A percentile compares a stretch with the other conserved stretches of the same genome.
Conservation (phyloP, 2,113 vertebrate genomes). For the Tyrannus savana region DNA sequence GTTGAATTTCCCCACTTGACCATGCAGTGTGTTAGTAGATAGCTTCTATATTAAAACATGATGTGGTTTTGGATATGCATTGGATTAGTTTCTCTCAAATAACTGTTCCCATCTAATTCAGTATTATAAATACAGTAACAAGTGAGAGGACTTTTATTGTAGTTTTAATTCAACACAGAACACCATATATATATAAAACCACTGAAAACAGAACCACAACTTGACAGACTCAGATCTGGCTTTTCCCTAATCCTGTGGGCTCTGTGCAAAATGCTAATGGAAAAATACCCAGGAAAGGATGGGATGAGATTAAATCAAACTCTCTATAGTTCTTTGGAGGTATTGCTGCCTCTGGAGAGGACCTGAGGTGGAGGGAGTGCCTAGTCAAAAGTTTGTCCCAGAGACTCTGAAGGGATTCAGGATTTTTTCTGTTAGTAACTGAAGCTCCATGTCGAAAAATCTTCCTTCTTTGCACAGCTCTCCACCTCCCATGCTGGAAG, state of each 20-base stretch:
- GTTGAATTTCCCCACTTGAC: not conserved
- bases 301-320: not conserved
- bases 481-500: not conserved
- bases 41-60: conserved; percentile 39
- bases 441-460: not conserved
- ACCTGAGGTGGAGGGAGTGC: not conserved
- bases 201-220: conserved; percentile 23
- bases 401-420: not conserved
- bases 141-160: conserved; percentile 61
- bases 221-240: conserved; percentile 7
- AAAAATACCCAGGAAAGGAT: conserved; percentile 25
- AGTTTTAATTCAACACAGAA: conserved; percentile 57
- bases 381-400: not conserved
- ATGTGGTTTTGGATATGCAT: conserved; percentile 7
- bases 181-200: conserved; percentile 19
- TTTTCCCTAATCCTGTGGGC: not conserved
- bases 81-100: conserved; percentile 38
- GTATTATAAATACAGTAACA: conserved; percentile 57
- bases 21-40: not conserved
- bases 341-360: not conserved
- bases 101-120: conserved; percentile 36
- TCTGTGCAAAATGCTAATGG: not conserved
- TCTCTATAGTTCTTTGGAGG: not conserved
- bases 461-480: not conserved
- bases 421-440: not conserved